Percentiles rank a stretch among this genome's conserved stretches.
These are phyloP conservation scores for Microctonus brassicae DNA, from an alignment of 2,888 invertebrate genomes.

Conservation along the genomic window DNA sequence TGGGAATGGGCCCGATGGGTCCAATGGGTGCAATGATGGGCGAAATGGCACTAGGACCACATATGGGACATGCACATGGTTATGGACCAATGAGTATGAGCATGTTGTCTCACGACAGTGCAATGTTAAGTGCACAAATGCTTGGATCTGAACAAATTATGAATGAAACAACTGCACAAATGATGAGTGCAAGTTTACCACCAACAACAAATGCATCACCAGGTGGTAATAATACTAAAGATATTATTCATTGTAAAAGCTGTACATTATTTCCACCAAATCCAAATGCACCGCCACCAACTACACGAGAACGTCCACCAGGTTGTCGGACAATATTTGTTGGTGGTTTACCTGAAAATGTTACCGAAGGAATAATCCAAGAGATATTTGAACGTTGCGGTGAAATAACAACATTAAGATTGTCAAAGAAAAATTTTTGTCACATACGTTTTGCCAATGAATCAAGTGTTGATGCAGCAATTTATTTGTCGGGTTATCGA, in stretches of 20 bases:
- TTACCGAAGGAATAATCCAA: conserved; percentile 87
- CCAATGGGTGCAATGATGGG: conserved; percentile 68
- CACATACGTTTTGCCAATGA: conserved; percentile 93
- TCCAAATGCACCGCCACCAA: conserved; percentile 85
- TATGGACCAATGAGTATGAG: conserved; percentile 67
- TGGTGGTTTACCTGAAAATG: conserved; percentile 92
- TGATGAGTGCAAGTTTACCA: conserved; percentile 59
- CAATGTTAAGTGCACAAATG: conserved; percentile 64
- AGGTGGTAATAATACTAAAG: conserved; percentile 69
- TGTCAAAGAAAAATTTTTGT: conserved; percentile 96
- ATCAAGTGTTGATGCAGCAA: conserved; percentile 88
- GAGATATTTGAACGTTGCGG: conserved; percentile 94
- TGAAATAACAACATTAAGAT: conserved; percentile 87
- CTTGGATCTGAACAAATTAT: conserved; percentile 65
- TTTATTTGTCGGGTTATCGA: conserved; percentile 87
- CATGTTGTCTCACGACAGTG: conserved; percentile 65
- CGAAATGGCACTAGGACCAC: conserved; percentile 64
- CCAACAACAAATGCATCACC: conserved; percentile 47
- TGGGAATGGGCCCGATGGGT: conserved; percentile 73
- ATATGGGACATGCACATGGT: conserved; percentile 64
- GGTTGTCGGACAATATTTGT: conserved; percentile 96
- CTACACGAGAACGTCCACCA: conserved; percentile 86
- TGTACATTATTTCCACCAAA: conserved; percentile 91
- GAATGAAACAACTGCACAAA: conserved; percentile 63
- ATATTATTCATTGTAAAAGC: conserved; percentile 85